Evolutionary conservation across 2,113 vertebrate genomes (phyloP), one percentile per base, ranked within the genome.

Genomic region (Girardinichthys multiradiatus): DNA sequence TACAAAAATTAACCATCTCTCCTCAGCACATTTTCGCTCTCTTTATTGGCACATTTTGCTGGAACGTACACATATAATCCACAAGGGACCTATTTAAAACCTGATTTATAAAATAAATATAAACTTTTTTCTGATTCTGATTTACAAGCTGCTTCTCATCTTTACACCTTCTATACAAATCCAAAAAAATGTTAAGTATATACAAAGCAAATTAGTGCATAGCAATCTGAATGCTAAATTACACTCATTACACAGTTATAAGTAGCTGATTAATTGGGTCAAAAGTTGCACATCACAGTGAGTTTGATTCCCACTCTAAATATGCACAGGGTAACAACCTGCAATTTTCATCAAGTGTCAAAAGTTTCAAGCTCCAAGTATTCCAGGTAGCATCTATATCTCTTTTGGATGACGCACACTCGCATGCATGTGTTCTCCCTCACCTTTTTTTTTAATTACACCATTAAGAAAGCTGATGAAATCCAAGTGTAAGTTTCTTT

Each of bases 381-480:
- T 72, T 77, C 30, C 72, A 85, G 30, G 72, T 79, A 65, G 33
- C 67, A 82, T 54, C 61, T 81, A 45, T 75, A 62, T 81, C 74
- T 79, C 35, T 73, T 88, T 81, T 28, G 57, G 37, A 79, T 64
- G 67, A 69, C 63, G 51, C 58, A 42, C 62, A 51, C 69, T 26
- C 27, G 17, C 58, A 54, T 54, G 48, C 57, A 59, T 59, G 63
- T 60, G 13, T 79, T 77, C 67, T 63, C 48, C 39, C 63, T 74
- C 57, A 87, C 85, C 82, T 86, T 64, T 42, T 54, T 86, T 86
- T 82, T 72, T 87, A 91, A 89, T 88, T 77, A 80, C 81, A 63
- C 86, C 83, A 87, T 89, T 88, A 89, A 83, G 80, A 72, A 76
- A 58, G 77, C 78, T 94, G 93, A 93, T 93, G 93, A 91, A 94